phyloP scores from a whole-genome alignment of 2,797 vertebrate genomes.

The Trachurus trachurus region DNA sequence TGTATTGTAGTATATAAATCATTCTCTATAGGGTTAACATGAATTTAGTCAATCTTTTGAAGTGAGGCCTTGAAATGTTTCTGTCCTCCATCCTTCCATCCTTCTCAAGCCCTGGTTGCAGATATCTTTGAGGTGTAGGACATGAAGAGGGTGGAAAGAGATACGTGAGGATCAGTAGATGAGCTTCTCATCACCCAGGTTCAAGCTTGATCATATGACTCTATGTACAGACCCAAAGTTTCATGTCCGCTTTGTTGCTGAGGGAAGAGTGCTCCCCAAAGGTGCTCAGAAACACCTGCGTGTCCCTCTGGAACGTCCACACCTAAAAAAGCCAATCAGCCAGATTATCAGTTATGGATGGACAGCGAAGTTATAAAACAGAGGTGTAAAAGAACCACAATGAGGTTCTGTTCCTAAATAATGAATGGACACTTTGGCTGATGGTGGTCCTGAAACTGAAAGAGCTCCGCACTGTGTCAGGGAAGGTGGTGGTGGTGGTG shows the following conservation, averaged over 20 bases:
- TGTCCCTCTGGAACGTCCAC: conserved; percentile 73
- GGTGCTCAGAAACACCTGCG: conserved; percentile 69
- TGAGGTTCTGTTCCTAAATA: conserved; percentile 5
- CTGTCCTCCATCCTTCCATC: conserved; percentile 15
- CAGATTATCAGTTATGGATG: conserved; percentile 51
- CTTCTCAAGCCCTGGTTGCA: conserved; percentile 15
- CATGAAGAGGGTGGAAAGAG: conserved; percentile 39
- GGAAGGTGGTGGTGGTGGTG: neutral
- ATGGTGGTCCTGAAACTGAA: neutral
- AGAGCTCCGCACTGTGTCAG: conserved; percentile 5
- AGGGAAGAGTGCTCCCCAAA: conserved; percentile 79
- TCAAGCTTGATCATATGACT: conserved; percentile 46
- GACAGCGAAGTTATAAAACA: neutral
- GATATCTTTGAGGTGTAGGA: neutral
- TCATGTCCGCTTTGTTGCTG: conserved; percentile 77
- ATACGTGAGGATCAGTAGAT: neutral
- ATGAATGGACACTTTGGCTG: neutral
- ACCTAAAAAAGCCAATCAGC: conserved; percentile 76
- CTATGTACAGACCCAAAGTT: conserved; percentile 75
- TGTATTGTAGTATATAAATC: neutral
- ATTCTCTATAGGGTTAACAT: neutral
- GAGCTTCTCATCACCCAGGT: conserved; percentile 61
- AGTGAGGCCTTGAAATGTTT: neutral
- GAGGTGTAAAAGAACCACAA: neutral
- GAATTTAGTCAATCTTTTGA: neutral